These are phyloP conservation scores for Papilio protenor DNA, from an alignment of 2,888 invertebrate species.

Conservation along the genomic window DNA sequence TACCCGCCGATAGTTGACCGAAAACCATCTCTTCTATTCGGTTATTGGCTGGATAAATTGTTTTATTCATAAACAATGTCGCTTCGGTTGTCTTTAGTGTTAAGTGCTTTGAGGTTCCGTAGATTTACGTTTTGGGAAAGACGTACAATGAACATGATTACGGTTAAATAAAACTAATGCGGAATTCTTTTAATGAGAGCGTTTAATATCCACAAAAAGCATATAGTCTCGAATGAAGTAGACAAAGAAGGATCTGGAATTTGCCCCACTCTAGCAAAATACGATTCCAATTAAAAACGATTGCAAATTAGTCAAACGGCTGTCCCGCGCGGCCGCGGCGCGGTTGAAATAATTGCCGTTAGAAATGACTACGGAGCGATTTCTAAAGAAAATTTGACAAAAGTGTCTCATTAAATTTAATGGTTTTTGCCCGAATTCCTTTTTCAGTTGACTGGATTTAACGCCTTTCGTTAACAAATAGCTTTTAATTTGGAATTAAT, in stretches of 20 bases:
- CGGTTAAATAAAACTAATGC: neutral
- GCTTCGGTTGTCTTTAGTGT: neutral
- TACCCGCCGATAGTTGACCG: conserved; percentile 10
- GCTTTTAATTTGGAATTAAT: conserved; percentile 12
- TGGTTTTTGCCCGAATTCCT: conserved; percentile 14
- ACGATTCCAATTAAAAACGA: conserved; percentile 32
- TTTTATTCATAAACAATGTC: conserved; percentile 24
- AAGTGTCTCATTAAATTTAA: conserved; percentile 26
- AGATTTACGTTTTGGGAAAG: neutral
- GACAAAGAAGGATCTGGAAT: neutral
- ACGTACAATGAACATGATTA: neutral
- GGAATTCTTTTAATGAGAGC: neutral
- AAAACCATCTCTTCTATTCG: conserved; percentile 23
- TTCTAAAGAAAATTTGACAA: conserved; percentile 34
- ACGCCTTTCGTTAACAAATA: conserved; percentile 2
- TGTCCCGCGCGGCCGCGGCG: neutral
- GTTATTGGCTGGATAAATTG: conserved; percentile 21
- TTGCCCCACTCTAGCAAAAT: conserved; percentile 2
- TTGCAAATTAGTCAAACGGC: conserved; percentile 30
- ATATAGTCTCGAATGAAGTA: neutral
- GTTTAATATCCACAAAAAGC: neutral
- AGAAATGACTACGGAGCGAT: conserved; percentile 28
- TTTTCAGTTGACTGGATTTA: conserved; percentile 20
- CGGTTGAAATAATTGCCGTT: conserved; percentile 37
- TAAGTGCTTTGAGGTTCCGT: neutral